Conservation (phyloP, 2,113 vertebrate species). For the Columba janthina region DNA sequence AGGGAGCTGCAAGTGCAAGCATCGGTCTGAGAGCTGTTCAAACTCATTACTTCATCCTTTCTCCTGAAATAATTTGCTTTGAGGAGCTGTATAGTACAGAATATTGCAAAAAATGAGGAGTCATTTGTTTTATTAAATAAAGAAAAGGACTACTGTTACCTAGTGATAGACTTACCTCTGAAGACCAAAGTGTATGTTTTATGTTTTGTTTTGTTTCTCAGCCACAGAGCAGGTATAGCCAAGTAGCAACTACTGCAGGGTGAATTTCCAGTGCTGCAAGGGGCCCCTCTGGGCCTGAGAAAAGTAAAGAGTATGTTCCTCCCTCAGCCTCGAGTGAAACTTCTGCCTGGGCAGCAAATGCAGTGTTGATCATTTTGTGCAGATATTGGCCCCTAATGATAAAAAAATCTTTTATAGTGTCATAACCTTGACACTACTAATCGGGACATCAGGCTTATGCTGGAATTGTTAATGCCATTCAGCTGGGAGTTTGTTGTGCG, state of each 20-base stretch:
- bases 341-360: not conserved
- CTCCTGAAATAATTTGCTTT: not conserved
- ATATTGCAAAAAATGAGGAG: not conserved
- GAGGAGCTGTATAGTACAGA: not conserved
- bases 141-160: not conserved
- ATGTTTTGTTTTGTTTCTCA: not conserved
- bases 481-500: not conserved
- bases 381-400: not conserved
- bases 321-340: not conserved
- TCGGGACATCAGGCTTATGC: not conserved
- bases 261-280: not conserved
- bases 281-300: not conserved
- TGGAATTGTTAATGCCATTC: not conserved
- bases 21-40: not conserved
- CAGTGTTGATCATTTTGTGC: not conserved
- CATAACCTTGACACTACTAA: not conserved
- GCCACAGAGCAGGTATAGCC: not conserved
- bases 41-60: not conserved
- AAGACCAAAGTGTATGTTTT: not conserved
- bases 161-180: not conserved
- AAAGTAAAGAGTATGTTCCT: not conserved
- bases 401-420: not conserved
- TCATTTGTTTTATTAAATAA: not conserved
- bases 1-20: slow-evolving; percentile 3
- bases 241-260: not conserved